Base-by-base conservation (phyloP, 1,140 invertebrate genomes). In the Diorhabda carinulata region DNA sequence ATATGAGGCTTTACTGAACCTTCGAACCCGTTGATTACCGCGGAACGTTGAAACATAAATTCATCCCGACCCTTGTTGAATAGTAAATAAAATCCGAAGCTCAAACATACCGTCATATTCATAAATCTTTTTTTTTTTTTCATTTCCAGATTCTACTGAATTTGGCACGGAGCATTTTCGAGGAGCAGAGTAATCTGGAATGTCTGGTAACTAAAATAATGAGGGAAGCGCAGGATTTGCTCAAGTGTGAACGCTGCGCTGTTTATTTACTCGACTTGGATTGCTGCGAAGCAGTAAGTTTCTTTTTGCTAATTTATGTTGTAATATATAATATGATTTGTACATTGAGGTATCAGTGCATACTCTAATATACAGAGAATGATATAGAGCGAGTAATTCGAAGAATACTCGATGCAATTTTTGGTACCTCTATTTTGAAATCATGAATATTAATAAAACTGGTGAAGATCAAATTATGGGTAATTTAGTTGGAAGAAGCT, bases 121-220 rank as follows among this genome's bases (percentile, higher is more conserved):
- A 43, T 57, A 25, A 9, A 45, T 42, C 43, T 70, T 69, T 61
- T 82, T 82, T 4, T 25, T 58, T 57, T 44, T 70, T 66, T 73
- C 69, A 68, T 62, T 82, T 82, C 3, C 82, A 91, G 90, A 92
- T 96, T 65, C 85, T 96, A 5, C 83, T 96, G 72, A 93, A 93
- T 74, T 83, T 96, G 74, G 94, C 93, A 2, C 85, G 92, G 74
- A 92, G 91, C 78, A 95, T 96, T 76, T 96, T 96, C 81, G 93
- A 95, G 81, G 93, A 96, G 81, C 93, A 98, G 78, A 96, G 93
- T 77, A 96, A 96, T 80, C 83, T 98, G 72, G 94, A 97, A 79
- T 92, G 92, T 74, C 84, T 98, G 7, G 95, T 98, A 41, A 95
- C 93, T 61, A 97, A 97, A 84, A 98, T 98, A 74, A 98, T 98